Evolutionary conservation across 2,888 invertebrate genomes (phyloP).

Genomic region (Drosophila borealis): DNA sequence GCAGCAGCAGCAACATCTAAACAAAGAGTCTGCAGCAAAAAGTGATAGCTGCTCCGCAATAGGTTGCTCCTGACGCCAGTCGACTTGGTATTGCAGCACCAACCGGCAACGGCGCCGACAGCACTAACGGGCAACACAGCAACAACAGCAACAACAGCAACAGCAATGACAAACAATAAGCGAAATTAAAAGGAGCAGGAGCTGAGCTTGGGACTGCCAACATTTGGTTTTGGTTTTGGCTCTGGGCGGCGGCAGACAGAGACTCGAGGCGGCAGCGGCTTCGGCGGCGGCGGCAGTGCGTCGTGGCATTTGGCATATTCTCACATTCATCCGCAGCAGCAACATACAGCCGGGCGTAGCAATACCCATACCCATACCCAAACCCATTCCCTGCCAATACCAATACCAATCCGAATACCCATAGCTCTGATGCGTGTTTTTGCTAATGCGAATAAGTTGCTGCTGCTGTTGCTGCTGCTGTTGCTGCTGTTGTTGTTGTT

Average conservation of each 20-base stretch:
- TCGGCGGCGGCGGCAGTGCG: slow-evolving; percentile 31
- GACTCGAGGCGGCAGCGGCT: slow-evolving; percentile 24
- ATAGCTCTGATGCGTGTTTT: slow-evolving; percentile 62
- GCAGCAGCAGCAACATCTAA: slow-evolving; percentile 24
- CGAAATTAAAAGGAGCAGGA: slow-evolving; percentile 51
- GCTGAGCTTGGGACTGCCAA: slow-evolving; percentile 38
- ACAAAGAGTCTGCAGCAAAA: slow-evolving; percentile 63
- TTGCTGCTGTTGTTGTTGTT: slow-evolving; percentile 20
- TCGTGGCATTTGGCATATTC: slow-evolving; percentile 67
- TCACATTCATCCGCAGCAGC: slow-evolving; percentile 55
- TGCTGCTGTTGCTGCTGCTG: slow-evolving; percentile 21
- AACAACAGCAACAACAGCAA: slow-evolving; percentile 27
- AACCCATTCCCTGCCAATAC: slow-evolving; percentile 39
- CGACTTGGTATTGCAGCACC: slow-evolving; percentile 46
- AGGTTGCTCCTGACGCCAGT: slow-evolving; percentile 63
- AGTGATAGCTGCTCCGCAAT: slow-evolving; percentile 54
- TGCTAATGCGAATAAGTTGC: slow-evolving; percentile 79
- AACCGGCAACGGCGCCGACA: slow-evolving; percentile 41
- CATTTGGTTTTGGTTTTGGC: slow-evolving; percentile 56
- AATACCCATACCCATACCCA: slow-evolving; percentile 15
- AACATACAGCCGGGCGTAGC: slow-evolving; percentile 21
- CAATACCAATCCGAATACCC: slow-evolving; percentile 54
- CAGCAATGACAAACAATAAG: slow-evolving; percentile 67
- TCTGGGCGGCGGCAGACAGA: slow-evolving; percentile 35
- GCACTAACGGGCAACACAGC: slow-evolving; percentile 30